phyloP scores from a whole-genome alignment of 1,140 invertebrate species.

The Oedothorax gibbosus region DNA sequence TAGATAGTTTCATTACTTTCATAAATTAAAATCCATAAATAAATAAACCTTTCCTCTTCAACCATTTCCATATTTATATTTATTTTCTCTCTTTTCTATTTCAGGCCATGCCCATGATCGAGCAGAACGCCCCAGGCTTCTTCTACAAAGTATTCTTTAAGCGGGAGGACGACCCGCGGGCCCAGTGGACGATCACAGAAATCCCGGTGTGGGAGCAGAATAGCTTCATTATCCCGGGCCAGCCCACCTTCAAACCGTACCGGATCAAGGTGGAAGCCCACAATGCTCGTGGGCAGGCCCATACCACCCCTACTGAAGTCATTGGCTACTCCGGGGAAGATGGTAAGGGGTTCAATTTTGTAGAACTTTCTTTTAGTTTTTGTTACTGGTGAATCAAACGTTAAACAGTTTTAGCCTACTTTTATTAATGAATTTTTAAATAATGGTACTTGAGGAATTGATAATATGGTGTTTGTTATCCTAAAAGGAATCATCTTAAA shows the following conservation, averaged over 20 bases:
- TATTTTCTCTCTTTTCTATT: slow-evolving; percentile 52
- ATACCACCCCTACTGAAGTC: slow-evolving; percentile 82
- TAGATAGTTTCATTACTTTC: too few species aligned
- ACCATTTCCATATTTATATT: too few species aligned
- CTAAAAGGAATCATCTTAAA: too few species aligned
- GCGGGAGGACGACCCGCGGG: slow-evolving; percentile 79
- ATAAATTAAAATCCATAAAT: too few species aligned
- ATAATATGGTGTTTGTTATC: background rate
- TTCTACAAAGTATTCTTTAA: slow-evolving; percentile 91
- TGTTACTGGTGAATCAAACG: too few species aligned
- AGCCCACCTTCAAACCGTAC: slow-evolving; percentile 92
- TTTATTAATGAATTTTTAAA: too few species aligned
- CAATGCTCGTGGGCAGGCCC: slow-evolving; percentile 90
- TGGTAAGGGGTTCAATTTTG: slow-evolving; percentile 68
- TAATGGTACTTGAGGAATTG: background rate
- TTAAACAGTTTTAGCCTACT: too few species aligned
- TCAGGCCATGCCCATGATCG: slow-evolving; percentile 92
- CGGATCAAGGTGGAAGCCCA: slow-evolving; percentile 91
- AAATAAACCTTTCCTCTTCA: too few species aligned
- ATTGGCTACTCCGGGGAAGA: slow-evolving; percentile 96
- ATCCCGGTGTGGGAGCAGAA: slow-evolving; percentile 82
- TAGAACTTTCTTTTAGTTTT: too few species aligned
- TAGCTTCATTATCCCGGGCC: slow-evolving; percentile 79
- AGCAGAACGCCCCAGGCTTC: slow-evolving; percentile 95
- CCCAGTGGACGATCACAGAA: slow-evolving; percentile 78